Evolutionary conservation across 2,797 vertebrate species (phyloP).

Genomic region (Clarias laeviceps): DNA sequence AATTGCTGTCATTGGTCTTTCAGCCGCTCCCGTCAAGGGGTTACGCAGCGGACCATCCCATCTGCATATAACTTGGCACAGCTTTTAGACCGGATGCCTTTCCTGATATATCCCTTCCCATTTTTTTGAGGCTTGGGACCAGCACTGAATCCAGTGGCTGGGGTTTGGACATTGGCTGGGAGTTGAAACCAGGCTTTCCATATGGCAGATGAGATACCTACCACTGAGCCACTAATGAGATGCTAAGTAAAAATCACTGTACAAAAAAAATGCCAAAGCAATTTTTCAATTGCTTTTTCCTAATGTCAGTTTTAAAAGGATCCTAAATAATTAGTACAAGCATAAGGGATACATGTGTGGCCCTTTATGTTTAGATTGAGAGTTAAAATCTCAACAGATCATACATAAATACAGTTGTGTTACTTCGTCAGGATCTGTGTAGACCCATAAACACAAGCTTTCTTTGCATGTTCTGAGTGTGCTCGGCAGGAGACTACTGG

Average conservation of each 20-base stretch:
- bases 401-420: background rate
- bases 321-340: background rate
- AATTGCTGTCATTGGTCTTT: too few relatives aligned
- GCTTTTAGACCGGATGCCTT: too few relatives aligned
- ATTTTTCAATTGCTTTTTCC: background rate
- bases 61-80: too few relatives aligned
- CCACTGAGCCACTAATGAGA: background rate
- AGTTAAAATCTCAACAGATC: background rate
- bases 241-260: background rate
- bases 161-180: too few relatives aligned
- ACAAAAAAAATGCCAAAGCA: background rate
- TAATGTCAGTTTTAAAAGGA: background rate
- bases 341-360: background rate
- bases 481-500: slow-evolving; percentile 1
- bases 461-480: background rate
- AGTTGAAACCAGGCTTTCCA: too few relatives aligned
- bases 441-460: background rate
- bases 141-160: too few relatives aligned
- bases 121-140: too few relatives aligned
- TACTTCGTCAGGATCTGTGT: background rate
- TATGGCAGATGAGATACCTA: too few relatives aligned
- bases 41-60: too few relatives aligned
- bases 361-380: background rate
- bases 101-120: too few relatives aligned
- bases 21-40: background rate